Base-by-base conservation (phyloP, 1,140 invertebrate species). In the Drosophila repleta region DNA sequence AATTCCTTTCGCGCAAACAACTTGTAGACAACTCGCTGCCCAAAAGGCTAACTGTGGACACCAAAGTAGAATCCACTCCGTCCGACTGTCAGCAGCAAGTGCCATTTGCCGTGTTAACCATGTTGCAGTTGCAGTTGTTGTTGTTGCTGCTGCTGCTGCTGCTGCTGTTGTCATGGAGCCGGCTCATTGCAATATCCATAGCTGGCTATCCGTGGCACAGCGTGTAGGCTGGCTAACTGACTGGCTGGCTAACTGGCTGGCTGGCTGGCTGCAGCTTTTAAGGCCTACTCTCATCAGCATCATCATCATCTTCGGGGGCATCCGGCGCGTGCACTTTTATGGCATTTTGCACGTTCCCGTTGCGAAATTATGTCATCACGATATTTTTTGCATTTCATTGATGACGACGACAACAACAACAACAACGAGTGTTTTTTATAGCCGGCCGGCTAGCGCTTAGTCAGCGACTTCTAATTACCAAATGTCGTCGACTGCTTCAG, bases 281-380 rank as follows among this genome's bases (percentile, higher is more conserved):
- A 17, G 64, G 21, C n/a, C 11, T 29, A 26, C 35, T 56, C 45
- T 35, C 17, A 51, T 35, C 17, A 51, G 18, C 68, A 5, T 51
- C 53, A 52, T 45, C 68, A 5, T 51, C 53, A 52, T 45, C 39
- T 35, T 35, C 10, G 32, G 7, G 46, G 41, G 37, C 29, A 60
- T 58, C 32, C 69, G 60, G 15, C 55, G 57, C n/a, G 56, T 79
- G 69, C 61, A 76, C 79, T 74, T 82, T 69, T 79, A 79, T 79
- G 74, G 79, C 57, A 57, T 69, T 72, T 74, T 52, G 26, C 48
- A 48, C 61, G 74, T 77, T 80, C 74, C 61, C 52, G 62, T 70
- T 74, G 56, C 56, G 57, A 70, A 75, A 76, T 76, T 76, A 76
- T 82, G 74, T 79, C 79, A 76, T 76, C 69, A 70, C 65, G 52